These are phyloP conservation scores for Pseudolaguvia tuberculata DNA, from an alignment of 2,113 vertebrate species.

Conservation along the genomic window DNA sequence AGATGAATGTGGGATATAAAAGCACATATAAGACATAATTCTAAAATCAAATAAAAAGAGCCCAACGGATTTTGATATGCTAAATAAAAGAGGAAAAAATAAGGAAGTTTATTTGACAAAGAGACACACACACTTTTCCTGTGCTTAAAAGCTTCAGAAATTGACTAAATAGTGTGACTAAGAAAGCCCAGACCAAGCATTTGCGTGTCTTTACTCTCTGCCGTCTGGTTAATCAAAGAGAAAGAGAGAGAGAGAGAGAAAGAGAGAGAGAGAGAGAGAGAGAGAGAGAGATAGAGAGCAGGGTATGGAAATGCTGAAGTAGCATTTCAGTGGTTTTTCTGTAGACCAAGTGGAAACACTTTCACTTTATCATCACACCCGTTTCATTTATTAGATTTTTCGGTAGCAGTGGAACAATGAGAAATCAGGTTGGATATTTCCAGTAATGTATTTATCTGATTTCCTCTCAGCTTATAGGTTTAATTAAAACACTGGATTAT, in stretches of 20 bases:
- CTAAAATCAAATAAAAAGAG: neutral
- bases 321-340: slow-evolving; percentile 20
- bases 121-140: neutral
- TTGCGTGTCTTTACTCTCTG: neutral
- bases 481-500: neutral
- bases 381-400: neutral
- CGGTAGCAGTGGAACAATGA: neutral
- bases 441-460: neutral
- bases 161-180: neutral
- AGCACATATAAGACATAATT: neutral
- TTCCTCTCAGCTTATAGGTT: neutral
- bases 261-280: neutral
- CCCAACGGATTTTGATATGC: neutral
- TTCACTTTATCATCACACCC: neutral
- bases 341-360: slow-evolving; percentile 35
- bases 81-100: neutral
- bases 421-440: slow-evolving; percentile 2
- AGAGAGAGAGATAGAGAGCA: no score
- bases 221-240: neutral
- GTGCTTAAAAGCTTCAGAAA: neutral
- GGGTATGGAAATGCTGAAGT: slow-evolving; percentile 13
- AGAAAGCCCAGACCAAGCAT: neutral
- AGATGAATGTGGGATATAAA: neutral
- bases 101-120: neutral
- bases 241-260: neutral